Base-by-base conservation (phyloP, 2,113 vertebrate genomes). In the Cinclus cinclus region DNA sequence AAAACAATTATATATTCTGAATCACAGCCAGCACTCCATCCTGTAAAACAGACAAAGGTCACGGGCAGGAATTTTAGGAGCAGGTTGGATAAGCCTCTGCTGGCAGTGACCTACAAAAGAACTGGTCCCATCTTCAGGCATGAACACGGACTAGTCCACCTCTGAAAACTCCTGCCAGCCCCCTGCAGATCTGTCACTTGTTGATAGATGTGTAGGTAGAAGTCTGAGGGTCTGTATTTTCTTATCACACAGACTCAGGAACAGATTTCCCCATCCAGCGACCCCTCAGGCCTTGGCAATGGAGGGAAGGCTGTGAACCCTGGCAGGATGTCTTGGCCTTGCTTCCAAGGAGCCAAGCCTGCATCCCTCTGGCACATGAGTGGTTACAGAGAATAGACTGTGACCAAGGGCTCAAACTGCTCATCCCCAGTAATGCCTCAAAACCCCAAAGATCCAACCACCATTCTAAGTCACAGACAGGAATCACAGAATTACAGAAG, bases 361-460 rank as follows among this genome's bases (percentile, higher is more conserved):
- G 69, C 31, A 56, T 20, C 17, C 33, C n/a, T 50, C 25, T 35
- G 55, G 27, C 8, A 5, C 0, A 0, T 2, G 44, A 60, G 35
- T 1, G 2, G 14, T 60, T 37, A 44, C 4, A 3, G 59, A 28
- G 68, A 28, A 71, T n/a, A 58, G 18, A 13, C 25, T 60, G 39
- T 31, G 33, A 44, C 31, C 50, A 35, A 79, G 37, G 52, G 44
- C 28, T 56, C 15, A 2, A 8, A 12, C 5, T 5, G 3, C 53
- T 73, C 59, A 62, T 35, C 21, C 49, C 23, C 50, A 46, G 27
- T 27, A 42, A 60, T 14, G 37, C 10, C 41, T 47, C 74, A 71
- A 69, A 35, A 23, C 20, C 30, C 64, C 41, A 49, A 64, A 59
- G 46, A 42, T 25, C 30, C 41, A 65, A 7, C 2, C 33, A 8